These are phyloP conservation scores for Rhynchomys soricoides DNA, from an alignment of 2,113 vertebrate species.

Conservation along the genomic window DNA sequence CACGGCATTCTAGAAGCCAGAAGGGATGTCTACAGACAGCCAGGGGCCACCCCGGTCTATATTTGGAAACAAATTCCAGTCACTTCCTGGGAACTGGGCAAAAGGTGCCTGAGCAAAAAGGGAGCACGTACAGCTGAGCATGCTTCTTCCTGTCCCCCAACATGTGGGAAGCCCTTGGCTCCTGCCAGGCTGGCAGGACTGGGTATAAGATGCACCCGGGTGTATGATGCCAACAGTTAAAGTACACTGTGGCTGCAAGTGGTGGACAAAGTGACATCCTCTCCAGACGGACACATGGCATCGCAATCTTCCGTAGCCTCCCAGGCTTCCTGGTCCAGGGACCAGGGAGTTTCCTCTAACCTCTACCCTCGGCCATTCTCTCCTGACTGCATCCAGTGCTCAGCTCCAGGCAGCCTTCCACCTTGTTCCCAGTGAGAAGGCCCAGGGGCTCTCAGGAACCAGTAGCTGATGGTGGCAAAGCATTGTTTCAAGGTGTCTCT, in stretches of 20 bases:
- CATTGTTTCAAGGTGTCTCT: neutral
- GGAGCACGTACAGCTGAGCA: neutral
- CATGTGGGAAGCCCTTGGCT: fast-evolving
- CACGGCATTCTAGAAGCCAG: neutral
- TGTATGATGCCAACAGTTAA: fast-evolving
- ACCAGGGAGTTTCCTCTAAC: no score
- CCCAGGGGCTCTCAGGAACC: neutral
- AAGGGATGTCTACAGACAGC: neutral
- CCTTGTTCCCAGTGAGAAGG: neutral
- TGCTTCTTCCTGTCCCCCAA: neutral
- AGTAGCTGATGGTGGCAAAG: neutral
- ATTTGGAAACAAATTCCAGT: slow-evolving; percentile 86
- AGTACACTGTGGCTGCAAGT: neutral
- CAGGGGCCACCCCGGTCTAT: slow-evolving; percentile 72
- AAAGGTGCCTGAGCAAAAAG: slow-evolving; percentile 65
- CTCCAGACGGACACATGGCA: neutral
- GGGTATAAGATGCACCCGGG: neutral
- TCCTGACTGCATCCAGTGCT: neutral
- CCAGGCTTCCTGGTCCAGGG: no score
- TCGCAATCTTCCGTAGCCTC: neutral
- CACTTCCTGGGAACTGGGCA: slow-evolving; percentile 77
- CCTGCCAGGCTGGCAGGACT: neutral
- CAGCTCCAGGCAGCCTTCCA: neutral
- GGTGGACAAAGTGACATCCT: neutral
- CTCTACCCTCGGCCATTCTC: neutral